A percentile compares a stretch with the other conserved stretches of the same genome.
phyloP scores from a whole-genome alignment of 92 coral and sea anemone species.

The Zoanthus sociatus region DNA sequence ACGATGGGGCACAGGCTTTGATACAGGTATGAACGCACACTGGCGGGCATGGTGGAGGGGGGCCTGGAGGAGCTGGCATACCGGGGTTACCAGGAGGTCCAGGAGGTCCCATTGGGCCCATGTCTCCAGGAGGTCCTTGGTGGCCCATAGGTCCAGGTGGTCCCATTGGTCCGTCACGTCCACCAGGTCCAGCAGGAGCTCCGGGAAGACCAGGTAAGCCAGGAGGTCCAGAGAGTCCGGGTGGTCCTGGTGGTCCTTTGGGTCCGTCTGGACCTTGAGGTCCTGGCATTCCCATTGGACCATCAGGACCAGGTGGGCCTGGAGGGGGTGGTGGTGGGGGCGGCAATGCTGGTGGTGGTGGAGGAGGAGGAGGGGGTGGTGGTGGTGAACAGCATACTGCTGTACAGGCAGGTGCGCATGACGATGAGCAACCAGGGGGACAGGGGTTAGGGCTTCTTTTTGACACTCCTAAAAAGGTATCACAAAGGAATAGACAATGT shows the following conservation, averaged over 20 bases:
- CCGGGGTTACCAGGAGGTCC: conserved; percentile 93
- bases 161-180: conserved; percentile 99
- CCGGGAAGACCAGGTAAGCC: conserved; percentile 99
- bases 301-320: conserved; percentile 99
- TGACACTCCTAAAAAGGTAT: conserved; percentile 31
- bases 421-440: conserved; percentile 68
- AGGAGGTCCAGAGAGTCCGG: conserved; percentile 95
- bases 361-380: conserved; percentile 64
- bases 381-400: conserved; percentile 77
- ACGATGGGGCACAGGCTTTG: conserved; percentile 95
- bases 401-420: conserved; percentile 77
- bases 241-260: conserved; percentile 99
- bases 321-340: conserved; percentile 99
- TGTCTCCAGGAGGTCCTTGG: conserved; percentile 99
- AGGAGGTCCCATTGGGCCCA: conserved; percentile 97
- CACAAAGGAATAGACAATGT: background rate
- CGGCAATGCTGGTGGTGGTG: conserved; percentile 94
- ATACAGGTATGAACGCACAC: conserved; percentile 99
- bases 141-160: conserved; percentile 99
- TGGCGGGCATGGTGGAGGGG: conserved; percentile 99
- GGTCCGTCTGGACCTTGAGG: conserved; percentile 99
- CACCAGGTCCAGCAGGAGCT: conserved; percentile 96
- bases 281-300: conserved; percentile 99
- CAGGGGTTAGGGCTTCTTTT: conserved; percentile 89
- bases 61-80: conserved; percentile 99